Evolutionary conservation across 2,797 vertebrate genomes (phyloP).

Genomic region (Leuciscus waleckii): DNA sequence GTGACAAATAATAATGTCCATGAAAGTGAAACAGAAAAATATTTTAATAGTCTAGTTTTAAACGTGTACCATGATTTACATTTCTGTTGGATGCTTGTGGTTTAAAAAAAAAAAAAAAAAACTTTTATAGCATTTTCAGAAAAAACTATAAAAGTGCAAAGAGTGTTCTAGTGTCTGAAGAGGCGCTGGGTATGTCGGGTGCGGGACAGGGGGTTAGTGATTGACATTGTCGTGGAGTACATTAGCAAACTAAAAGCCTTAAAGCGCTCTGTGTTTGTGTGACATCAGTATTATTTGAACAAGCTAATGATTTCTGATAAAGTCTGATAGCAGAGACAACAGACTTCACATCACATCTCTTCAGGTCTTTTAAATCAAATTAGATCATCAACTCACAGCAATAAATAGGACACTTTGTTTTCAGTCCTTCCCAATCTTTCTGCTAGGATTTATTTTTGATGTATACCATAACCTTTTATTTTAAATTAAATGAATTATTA

Average conservation of each 20-base stretch:
- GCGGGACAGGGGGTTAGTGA: constrained; percentile 20
- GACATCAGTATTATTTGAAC: constrained; percentile 34
- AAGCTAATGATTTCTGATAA: constrained; percentile 35
- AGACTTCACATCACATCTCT: constrained; percentile 24
- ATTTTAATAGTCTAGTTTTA: background rate
- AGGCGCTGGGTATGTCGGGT: background rate
- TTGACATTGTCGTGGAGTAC: constrained; percentile 48
- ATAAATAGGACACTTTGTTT: constrained; percentile 28
- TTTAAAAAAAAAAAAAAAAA: background rate
- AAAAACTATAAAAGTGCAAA: background rate
- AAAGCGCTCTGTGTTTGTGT: constrained; percentile 38
- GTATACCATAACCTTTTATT: background rate
- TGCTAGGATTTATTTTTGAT: constrained; percentile 1
- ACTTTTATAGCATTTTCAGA: background rate
- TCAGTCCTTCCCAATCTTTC: background rate
- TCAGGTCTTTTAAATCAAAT: constrained; percentile 13
- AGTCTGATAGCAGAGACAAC: constrained; percentile 23
- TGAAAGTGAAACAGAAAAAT: background rate
- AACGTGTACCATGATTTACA: background rate
- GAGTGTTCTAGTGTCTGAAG: background rate
- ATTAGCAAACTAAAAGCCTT: constrained; percentile 56
- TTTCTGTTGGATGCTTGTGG: background rate
- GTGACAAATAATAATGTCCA: background rate
- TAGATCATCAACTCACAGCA: constrained; percentile 14
- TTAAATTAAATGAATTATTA: background rate